These are phyloP conservation scores for Procavia capensis DNA, from an alignment of 2,113 vertebrate species.

Conservation along the genomic window DNA sequence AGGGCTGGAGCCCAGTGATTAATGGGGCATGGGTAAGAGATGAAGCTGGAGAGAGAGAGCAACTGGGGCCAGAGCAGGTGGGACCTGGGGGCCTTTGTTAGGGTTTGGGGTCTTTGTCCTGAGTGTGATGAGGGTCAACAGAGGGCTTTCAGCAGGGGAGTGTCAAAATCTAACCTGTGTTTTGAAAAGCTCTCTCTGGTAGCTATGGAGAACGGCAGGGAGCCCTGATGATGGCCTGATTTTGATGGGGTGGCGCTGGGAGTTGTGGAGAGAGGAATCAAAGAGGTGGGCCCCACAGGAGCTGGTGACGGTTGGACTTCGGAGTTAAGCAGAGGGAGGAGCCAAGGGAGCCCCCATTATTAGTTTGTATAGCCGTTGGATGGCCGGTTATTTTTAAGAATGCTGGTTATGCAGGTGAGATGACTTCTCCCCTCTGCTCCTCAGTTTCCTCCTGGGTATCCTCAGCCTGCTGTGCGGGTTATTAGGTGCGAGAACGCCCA, in stretches of 20 bases:
- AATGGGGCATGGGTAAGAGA: neutral
- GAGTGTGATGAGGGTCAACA: no score
- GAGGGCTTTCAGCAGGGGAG: neutral
- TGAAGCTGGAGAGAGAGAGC: neutral
- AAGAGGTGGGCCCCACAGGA: neutral
- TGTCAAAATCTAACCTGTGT: neutral
- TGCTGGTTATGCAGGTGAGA: neutral
- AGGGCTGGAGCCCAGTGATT: no score
- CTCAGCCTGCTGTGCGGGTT: neutral
- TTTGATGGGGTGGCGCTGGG: neutral
- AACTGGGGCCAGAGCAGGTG: neutral
- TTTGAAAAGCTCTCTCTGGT: conserved; percentile 38
- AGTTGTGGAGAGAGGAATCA: neutral
- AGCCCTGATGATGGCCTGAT: neutral
- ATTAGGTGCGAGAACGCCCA: neutral
- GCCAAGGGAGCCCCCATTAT: neutral
- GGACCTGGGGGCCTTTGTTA: neutral
- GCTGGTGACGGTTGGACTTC: neutral
- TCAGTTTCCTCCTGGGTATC: neutral
- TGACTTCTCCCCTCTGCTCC: neutral
- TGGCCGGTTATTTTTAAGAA: no score
- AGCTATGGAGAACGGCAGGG: neutral
- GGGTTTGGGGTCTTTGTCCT: neutral
- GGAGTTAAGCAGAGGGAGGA: no score
- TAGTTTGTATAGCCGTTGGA: neutral